Evolutionary conservation across 2,797 vertebrate species (phyloP), one percentile per base, ranked within the genome.

Genomic region (Ceryle rudis): DNA sequence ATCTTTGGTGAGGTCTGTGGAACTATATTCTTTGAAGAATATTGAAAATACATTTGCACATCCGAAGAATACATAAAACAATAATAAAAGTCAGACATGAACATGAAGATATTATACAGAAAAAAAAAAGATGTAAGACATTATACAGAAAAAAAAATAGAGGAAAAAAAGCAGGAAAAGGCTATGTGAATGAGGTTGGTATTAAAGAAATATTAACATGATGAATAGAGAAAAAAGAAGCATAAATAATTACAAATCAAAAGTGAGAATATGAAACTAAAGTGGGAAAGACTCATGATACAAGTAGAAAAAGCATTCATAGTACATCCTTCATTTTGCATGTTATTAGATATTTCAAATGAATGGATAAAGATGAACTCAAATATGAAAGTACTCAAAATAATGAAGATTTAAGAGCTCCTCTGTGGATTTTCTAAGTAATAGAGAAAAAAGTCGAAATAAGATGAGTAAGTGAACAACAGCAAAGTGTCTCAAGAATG

Each of bases 121-220:
- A 83, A 90, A 82, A 47, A 29, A 5, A 18, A n/a, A n/a, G n/a
- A n/a, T n/a, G n/a, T n/a, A n/a, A n/a, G n/a, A n/a, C n/a, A n/a
- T n/a, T n/a, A n/a, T n/a, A n/a, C 3, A 31, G 6, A 3, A 20
- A 42, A 64, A 67, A 20, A 17, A 16, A 11, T 12, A 26, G 5
- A 1, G 54, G 17, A 8, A 19, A 9, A n/a, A 25, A 55, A 1
- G 2, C 0, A 72, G 9, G 3, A 72, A 85, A 69, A 75, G 2
- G 3, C 1, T 57, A 11, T 51, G 11, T 16, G 4, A 75, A n/a
- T 29, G 19, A 71, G 2, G 2, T 6, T 51, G 6, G 0, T 33
- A 62, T 20, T 66, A 25, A 69, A 73, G 19, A 41, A 83, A 86
- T 46, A 46, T 25, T 49, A 46, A 14, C 4, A 49, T 22, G 29